These are phyloP conservation scores for Macrocentrus cingulum DNA, from an alignment of 1,140 invertebrate species.

Conservation along the genomic window DNA sequence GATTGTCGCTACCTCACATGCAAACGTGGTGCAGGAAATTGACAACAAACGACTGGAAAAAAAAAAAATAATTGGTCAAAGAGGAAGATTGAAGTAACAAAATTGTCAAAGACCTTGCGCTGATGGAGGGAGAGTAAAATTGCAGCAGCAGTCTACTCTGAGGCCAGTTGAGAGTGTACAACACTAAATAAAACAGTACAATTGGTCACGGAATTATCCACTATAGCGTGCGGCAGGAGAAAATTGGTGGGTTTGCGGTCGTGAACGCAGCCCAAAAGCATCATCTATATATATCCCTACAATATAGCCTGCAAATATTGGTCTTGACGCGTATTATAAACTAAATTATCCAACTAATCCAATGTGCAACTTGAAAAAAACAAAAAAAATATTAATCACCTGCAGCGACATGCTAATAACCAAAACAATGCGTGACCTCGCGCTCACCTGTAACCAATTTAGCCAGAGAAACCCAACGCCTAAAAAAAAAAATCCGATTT, in stretches of 20 bases:
- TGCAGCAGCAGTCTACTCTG: slow-evolving; percentile 1
- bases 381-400: slow-evolving; percentile 38
- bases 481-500: slow-evolving; percentile 13
- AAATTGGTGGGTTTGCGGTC: slow-evolving; percentile 21
- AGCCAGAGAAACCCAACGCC: slow-evolving; percentile 35
- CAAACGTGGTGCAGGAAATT: no score
- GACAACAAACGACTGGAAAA: no score
- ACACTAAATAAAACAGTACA: slow-evolving; percentile 19
- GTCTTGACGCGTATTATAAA: no score
- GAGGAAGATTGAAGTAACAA: background rate
- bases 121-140: background rate
- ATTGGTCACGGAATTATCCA: slow-evolving; percentile 21
- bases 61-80: background rate
- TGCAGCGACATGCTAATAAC: slow-evolving; percentile 43
- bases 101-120: background rate
- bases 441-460: slow-evolving; percentile 38
- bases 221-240: background rate
- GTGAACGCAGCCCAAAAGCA: slow-evolving; percentile 1
- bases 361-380: slow-evolving; percentile 25
- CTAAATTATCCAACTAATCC: background rate
- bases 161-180: background rate
- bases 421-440: slow-evolving; percentile 38
- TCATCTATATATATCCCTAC: background rate
- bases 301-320: background rate
- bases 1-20: background rate